Evolutionary conservation across 2,113 vertebrate species (phyloP).

Genomic region (Brachirus orientalis): DNA sequence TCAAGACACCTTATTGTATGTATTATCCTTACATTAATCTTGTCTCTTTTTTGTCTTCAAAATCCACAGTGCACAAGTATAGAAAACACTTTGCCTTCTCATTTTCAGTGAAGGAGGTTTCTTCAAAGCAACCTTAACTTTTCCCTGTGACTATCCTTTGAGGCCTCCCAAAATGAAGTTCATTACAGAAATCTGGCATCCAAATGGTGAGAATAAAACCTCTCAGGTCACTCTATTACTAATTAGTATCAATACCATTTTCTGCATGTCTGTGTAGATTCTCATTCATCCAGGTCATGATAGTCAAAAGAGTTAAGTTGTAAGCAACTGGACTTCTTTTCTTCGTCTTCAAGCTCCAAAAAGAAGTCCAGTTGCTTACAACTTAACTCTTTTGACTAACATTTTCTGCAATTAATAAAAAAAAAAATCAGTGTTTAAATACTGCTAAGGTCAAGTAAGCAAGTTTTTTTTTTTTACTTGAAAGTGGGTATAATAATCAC

Average conservation of each 20-base stretch:
- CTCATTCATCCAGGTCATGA: too few relatives aligned
- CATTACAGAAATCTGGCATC: conserved; percentile 84
- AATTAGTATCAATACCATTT: not conserved
- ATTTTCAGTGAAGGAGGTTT: conserved; percentile 81
- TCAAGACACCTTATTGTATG: conserved; percentile 85
- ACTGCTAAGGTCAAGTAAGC: too few relatives aligned
- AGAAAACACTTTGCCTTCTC: not conserved
- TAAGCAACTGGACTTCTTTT: too few relatives aligned
- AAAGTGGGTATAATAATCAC: too few relatives aligned
- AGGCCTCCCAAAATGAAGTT: conserved; percentile 85
- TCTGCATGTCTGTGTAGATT: too few relatives aligned
- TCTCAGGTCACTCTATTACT: not conserved
- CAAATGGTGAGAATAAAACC: conserved; percentile 73
- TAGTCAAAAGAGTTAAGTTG: too few relatives aligned
- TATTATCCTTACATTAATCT: not conserved
- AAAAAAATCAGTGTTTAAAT: too few relatives aligned
- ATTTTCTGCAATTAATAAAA: too few relatives aligned
- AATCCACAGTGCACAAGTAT: not conserved
- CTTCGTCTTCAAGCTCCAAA: too few relatives aligned
- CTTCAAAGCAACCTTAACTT: conserved; percentile 82
- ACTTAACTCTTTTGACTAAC: too few relatives aligned
- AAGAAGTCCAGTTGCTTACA: too few relatives aligned
- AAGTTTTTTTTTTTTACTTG: too few relatives aligned
- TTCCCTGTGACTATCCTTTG: conserved; percentile 80
- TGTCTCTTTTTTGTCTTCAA: not conserved